Percentiles rank a stretch among this genome's conserved stretches.
Conservation (phyloP, 2,113 vertebrate genomes). For the Paramisgurnus dabryanus region DNA sequence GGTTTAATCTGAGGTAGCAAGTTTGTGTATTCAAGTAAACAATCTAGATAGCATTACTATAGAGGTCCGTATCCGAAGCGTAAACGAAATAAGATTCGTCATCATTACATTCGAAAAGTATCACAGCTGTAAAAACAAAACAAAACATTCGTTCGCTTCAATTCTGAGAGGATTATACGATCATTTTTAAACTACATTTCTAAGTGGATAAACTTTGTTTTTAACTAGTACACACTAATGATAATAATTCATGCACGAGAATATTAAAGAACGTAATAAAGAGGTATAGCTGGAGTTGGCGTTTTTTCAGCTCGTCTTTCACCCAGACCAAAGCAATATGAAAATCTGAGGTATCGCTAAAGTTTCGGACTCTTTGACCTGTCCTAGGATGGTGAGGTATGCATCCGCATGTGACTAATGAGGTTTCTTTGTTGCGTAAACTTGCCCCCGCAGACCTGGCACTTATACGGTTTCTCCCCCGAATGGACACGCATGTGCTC, state of each 20-base stretch:
- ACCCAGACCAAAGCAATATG: neutral
- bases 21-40: constrained; percentile 57
- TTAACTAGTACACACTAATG: constrained; percentile 28
- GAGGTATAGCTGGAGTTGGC: constrained; percentile 22
- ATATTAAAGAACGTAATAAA: constrained; percentile 10
- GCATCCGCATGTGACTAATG: constrained; percentile 99
- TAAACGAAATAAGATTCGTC: constrained; percentile 31
- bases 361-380: constrained; percentile 87
- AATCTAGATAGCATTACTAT: constrained; percentile 38
- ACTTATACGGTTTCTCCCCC: constrained; percentile 98
- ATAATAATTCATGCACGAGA: constrained; percentile 30
- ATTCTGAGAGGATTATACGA: constrained; percentile 16
- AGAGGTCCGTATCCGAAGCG: constrained; percentile 36
- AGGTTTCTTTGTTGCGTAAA: constrained; percentile 99
- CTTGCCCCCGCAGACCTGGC: constrained; percentile 97
- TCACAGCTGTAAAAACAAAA: constrained; percentile 41
- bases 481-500: constrained; percentile 99
- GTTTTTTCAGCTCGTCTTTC: too few species aligned
- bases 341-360: neutral
- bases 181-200: constrained; percentile 10
- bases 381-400: constrained; percentile 92
- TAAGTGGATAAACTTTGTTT: constrained; percentile 22
- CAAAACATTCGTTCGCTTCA: constrained; percentile 38
- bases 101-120: constrained; percentile 33
- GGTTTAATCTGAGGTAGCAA: constrained; percentile 52